phyloP scores from a whole-genome alignment of 2,797 vertebrate genomes.

The Melopsittacus undulatus region DNA sequence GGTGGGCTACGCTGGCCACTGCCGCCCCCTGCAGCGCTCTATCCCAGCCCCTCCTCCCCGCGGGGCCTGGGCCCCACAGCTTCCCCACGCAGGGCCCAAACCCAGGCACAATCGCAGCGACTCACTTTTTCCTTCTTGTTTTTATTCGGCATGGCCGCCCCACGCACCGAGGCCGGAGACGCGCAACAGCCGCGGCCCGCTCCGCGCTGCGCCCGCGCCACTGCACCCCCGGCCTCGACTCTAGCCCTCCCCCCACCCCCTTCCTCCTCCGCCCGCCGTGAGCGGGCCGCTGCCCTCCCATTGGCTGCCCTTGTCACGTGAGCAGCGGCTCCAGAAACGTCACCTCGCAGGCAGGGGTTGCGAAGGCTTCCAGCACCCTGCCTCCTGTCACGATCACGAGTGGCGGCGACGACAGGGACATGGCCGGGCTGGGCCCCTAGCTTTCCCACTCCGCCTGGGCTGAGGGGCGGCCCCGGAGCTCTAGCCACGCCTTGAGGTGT shows the following conservation, averaged over 20 bases:
- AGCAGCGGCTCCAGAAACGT: fast-evolving
- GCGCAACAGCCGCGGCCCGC: constrained; percentile 8
- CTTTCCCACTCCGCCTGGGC: background rate
- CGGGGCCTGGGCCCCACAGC: background rate
- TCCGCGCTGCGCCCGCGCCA: constrained; percentile 33
- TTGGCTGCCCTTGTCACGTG: constrained; percentile 33
- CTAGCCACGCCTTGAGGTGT: background rate
- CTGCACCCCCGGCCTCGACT: constrained; percentile 52
- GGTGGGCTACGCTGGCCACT: background rate
- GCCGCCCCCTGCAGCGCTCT: background rate
- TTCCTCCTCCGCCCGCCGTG: background rate
- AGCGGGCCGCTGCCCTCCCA: background rate
- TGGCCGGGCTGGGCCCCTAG: too few species aligned
- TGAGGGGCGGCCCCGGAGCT: background rate
- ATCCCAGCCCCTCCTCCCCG: background rate
- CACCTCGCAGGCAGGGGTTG: background rate
- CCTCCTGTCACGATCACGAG: background rate
- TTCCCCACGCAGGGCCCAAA: background rate
- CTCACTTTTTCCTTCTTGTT: constrained; percentile 83
- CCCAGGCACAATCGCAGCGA: background rate
- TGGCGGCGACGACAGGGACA: background rate
- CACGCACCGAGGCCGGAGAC: constrained; percentile 31
- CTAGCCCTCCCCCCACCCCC: background rate
- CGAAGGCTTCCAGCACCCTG: background rate
- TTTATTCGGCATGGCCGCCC: constrained; percentile 82